phyloP scores from a whole-genome alignment of 2,797 vertebrate genomes.

The Odontamblyopus rebecca region DNA sequence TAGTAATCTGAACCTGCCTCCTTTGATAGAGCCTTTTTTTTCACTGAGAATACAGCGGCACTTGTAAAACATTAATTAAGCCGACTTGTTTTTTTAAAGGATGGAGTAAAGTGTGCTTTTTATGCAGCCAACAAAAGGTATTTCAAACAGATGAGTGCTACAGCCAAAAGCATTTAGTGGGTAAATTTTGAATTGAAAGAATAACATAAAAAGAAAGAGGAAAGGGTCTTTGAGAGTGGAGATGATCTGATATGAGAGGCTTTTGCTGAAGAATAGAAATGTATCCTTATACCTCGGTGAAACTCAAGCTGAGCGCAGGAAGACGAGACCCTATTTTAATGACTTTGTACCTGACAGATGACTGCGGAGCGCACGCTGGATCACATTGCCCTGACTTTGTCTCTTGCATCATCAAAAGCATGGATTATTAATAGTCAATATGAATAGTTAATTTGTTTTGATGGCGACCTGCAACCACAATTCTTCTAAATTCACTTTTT shows the following conservation, averaged over 20 bases:
- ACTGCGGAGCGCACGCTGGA: conserved; percentile 81
- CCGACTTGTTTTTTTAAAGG: conserved; percentile 74
- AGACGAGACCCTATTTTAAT: conserved; percentile 80
- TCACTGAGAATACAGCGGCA: conserved; percentile 78
- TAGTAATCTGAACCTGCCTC: conserved; percentile 82
- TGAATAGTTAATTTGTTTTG: conserved; percentile 72
- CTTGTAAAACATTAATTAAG: conserved; percentile 85
- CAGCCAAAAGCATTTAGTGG: conserved; percentile 57
- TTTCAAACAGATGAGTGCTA: conserved; percentile 66
- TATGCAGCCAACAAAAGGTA: conserved; percentile 71
- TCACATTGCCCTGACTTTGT: conserved; percentile 82
- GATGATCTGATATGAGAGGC: conserved; percentile 74
- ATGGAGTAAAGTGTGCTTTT: conserved; percentile 77
- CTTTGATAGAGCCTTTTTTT: conserved; percentile 78
- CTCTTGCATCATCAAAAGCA: conserved; percentile 79
- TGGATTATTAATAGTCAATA: conserved; percentile 82
- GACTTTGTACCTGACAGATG: conserved; percentile 84
- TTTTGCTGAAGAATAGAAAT: conserved; percentile 79
- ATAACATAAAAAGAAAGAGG: conserved; percentile 34
- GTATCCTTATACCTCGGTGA: conserved; percentile 69
- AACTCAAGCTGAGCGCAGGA: conserved; percentile 72
- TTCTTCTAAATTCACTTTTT: not conserved
- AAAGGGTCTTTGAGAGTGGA: conserved; percentile 64
- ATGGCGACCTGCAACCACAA: conserved; percentile 4
- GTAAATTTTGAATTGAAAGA: conserved; percentile 9